Base-by-base conservation (phyloP, 2,113 vertebrate genomes). In the Oriolus oriolus region DNA sequence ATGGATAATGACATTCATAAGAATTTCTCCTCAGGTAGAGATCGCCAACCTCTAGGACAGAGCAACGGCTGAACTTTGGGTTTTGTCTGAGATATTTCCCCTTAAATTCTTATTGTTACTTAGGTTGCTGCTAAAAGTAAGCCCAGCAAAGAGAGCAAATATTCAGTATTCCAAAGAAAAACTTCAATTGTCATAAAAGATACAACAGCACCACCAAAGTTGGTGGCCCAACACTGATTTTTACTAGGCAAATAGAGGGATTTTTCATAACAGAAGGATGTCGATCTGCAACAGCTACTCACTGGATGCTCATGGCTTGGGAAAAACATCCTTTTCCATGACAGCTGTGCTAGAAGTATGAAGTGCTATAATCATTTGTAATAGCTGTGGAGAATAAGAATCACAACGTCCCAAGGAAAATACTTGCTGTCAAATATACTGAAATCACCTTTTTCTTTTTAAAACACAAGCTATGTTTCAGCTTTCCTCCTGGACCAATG, bases 41-140 rank as follows among this genome's bases (percentile, higher is more conserved):
- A 82, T 20, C 50, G 70, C 4, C 42, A 60, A 1, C 20, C 21
- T 44, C 39, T 47, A 42, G 8, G 35, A 70, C 33, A 64, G 20
- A 57, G 16, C 22, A 78, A 6, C 13, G 70, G 47, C 1, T 24
- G 52, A 66, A 90, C 10, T 8, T 71, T 2, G 0, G 5, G 0
- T 49, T 83, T 56, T 79, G 5, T 44, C 16, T 28, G 24, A 83
- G 19, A 11, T 56, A 73, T 41, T 85, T 85, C n/a, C 15, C 42
- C 27, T 73, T 57, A 56, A 73, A 80, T 80, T 63, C 14, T n/a
- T 73, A 9, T 8, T 60, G 7, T 19, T 66, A 28, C 3, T 27
- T 65, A 59, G 7, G 14, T 33, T 84, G 6, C 24, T 35, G 27
- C 6, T 15, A 57, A 63, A 91, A 90, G 10, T 8, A 79, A 90